Conservation (phyloP, 2,113 vertebrate species). For the Planiliza haematocheilus region DNA sequence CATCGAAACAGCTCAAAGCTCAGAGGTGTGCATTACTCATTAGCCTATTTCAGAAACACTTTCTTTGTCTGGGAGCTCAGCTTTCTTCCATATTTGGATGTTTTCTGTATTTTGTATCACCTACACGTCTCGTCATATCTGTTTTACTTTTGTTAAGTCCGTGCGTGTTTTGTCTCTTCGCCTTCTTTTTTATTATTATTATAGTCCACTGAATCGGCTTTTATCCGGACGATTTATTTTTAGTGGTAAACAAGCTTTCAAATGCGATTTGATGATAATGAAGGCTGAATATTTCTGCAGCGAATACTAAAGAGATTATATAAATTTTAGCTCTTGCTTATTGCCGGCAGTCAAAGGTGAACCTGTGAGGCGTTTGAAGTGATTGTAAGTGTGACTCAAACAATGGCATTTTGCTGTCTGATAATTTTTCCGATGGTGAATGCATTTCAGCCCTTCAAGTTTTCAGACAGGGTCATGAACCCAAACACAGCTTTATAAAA, state of each 20-base stretch:
- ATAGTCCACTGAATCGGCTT: background rate
- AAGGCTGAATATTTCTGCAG: background rate
- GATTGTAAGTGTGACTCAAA: constrained; percentile 12
- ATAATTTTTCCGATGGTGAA: constrained; percentile 31
- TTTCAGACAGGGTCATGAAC: constrained; percentile 40
- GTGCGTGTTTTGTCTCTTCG: background rate
- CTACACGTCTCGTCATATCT: no score
- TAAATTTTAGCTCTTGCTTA: constrained; percentile 18
- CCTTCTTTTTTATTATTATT: background rate
- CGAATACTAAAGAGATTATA: background rate
- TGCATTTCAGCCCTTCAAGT: constrained; percentile 28
- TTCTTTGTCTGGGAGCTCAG: background rate
- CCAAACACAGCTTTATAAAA: constrained; percentile 39
- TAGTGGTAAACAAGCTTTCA: constrained; percentile 8
- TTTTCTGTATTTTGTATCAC: background rate
- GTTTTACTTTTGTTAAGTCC: background rate
- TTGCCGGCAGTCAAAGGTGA: constrained; percentile 19
- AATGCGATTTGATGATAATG: background rate
- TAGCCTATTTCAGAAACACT: background rate
- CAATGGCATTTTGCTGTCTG: constrained; percentile 14
- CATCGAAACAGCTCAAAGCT: constrained; percentile 3
- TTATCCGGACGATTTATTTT: background rate
- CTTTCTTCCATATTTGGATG: background rate
- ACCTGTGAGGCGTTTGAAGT: background rate
- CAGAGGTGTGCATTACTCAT: constrained; percentile 6